Base-by-base conservation (phyloP, 2,797 vertebrate species). In the Sardinella longiceps region DNA sequence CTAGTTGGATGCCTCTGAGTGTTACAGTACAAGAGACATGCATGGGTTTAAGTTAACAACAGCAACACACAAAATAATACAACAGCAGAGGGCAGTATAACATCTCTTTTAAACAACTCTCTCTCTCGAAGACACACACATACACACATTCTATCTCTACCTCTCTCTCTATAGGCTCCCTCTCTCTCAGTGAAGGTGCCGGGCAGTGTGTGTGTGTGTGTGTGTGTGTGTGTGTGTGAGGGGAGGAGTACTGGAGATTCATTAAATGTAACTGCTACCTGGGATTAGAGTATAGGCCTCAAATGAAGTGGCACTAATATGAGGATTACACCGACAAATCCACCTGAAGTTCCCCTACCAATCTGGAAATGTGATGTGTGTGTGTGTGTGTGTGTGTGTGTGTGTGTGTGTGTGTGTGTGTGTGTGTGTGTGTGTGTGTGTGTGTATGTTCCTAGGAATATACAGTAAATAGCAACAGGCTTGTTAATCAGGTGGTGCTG, bases 221-320 rank as follows among this genome's bases (percentile, higher is more conserved):
- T 33, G 63, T 70, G 63, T 30, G 25, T 28, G 12, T 63, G 56
- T 58, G n/a, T 58, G 9, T 9, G 51, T 56, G 51, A 3, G 91
- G 93, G 93, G 91, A 89, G 84, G 83, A 83, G 82, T 91, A 93
- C 92, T 84, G 84, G 90, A 93, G 93, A 94, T 92, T 94, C 92
- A 94, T 95, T 95, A 94, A 94, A 93, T 93, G 93, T 94, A 95
- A 95, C 93, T 87, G 91, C 94, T 94, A 95, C 93, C 93, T 94
- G 93, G 94, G 94, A 94, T 95, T 95, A 95, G 93, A 85, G 89
- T 92, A 92, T 93, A 89, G 92, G 90, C 88, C 95, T 93, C 92
- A 94, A 95, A 94, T 95, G 93, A 95, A 95, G 94, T 95, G 93
- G 92, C 94, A 95, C 93, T 95, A 95, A 95, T 96, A 95, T 94